Conservation (phyloP, 2,888 invertebrate species). For the Cyclophora punctaria region DNA sequence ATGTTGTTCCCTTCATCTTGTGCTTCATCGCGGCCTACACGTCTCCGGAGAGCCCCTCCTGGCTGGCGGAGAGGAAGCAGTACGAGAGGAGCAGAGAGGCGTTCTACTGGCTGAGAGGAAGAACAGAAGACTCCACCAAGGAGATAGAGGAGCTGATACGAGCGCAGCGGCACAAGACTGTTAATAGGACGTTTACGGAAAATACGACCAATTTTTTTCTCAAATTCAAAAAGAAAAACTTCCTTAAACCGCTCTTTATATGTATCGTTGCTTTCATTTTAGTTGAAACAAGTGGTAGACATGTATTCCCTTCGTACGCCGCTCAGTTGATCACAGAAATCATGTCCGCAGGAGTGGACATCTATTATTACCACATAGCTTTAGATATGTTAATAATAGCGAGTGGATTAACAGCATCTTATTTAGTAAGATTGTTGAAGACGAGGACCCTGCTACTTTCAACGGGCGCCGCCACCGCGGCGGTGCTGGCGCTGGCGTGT, state of each 20-base stretch:
- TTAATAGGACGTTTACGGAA: slow-evolving; percentile 7
- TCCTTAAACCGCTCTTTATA: slow-evolving; percentile 38
- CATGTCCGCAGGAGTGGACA: slow-evolving; percentile 29
- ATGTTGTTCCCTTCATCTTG: slow-evolving; percentile 16
- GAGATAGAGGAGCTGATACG: slow-evolving; percentile 34
- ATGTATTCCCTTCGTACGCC: slow-evolving; percentile 46
- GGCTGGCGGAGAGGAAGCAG: slow-evolving; percentile 19
- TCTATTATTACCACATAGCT: slow-evolving; percentile 38
- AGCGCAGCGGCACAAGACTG: slow-evolving; percentile 22
- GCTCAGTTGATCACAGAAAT: slow-evolving; percentile 41
- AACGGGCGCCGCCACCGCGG: slow-evolving; percentile 36
- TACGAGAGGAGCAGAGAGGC: slow-evolving; percentile 15
- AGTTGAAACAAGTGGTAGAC: slow-evolving; percentile 42
- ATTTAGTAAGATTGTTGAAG: slow-evolving; percentile 39
- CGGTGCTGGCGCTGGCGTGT: slow-evolving; percentile 29
- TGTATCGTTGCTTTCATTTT: slow-evolving; percentile 29
- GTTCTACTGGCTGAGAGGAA: slow-evolving; percentile 68
- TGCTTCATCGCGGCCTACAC: slow-evolving; percentile 16
- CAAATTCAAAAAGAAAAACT: slow-evolving; percentile 39
- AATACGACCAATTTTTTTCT: slow-evolving; percentile 21
- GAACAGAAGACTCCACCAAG: slow-evolving; percentile 42
- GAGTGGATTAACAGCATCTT: slow-evolving; percentile 37
- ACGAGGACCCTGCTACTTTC: slow-evolving; percentile 40
- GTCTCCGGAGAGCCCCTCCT: slow-evolving; percentile 29
- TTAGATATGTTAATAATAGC: slow-evolving; percentile 41